Base-by-base conservation (phyloP, 2,113 vertebrate species). In the Xenopus borealis region DNA sequence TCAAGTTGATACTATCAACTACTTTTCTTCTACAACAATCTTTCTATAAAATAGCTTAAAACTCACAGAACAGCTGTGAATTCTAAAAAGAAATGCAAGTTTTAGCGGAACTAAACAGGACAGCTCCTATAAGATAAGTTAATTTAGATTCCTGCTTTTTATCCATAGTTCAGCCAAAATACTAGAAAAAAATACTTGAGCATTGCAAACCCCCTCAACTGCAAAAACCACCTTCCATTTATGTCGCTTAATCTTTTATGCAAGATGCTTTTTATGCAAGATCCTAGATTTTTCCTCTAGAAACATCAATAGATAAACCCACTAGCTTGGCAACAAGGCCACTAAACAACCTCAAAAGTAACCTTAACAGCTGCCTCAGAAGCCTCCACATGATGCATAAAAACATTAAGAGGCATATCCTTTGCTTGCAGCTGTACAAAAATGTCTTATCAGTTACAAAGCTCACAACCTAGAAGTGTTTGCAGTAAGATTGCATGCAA, bases 361-460 rank as follows among this genome's bases (percentile, higher is more conserved):
- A 73, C 62, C 71, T 72, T 66, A 73, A 65, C 71, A 72, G 17
- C 71, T 45, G 13, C 30, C 50, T 66, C 50, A 65, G 55, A 57
- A 58, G 71, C 50, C 23, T 73, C 66, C 62, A 55, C 71, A 66
- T 73, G 62, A 50, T 66, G 50, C 55, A 66, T 65, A 73, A 73
- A 66, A 50, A 65, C 62, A 73, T 73, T 73, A 73, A 44, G 62
- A 55, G 72, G 64, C 72, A 74, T 59, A 59, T 74, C 62, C 19
- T 66, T 58, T 74, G 53, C 71, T 73, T 57, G 71, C 19, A 73
- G 71, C 71, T 12, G 47, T 65, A 65, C 50, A 73, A 50, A 57
- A 73, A 45, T 30, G 30, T 72, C 71, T 58, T 65, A 73, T 73
- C 71, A 46, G 44, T 17, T 55, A 33, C 19, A 66, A 73, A 58